Evolutionary conservation across 1,140 invertebrate genomes (phyloP), one percentile per base, ranked within the genome.

Genomic region (Callitettix versicolor): DNA sequence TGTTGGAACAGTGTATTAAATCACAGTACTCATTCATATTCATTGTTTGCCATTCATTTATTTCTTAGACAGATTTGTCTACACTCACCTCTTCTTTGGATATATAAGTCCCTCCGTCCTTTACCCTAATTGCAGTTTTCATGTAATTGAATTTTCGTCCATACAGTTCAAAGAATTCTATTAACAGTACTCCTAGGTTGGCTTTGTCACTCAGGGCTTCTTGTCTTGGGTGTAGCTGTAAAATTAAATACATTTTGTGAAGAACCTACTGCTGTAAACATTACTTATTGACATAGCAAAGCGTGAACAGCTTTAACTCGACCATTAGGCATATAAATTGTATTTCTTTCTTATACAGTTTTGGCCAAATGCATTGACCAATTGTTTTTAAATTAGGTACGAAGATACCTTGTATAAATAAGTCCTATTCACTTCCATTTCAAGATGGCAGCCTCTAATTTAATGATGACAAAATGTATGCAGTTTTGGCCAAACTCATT

Each of bases 161-260:
- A 71, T 98, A 99, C 24, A 98, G 73, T 73, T 98, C 95, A 69
- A 98, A 92, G 78, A 98, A 98, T 76, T 98, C 93, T 56, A 98
- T 89, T 55, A 99, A 76, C 58, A 98, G 75, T 52, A 96, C 89
- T 56, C 94, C 95, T 30, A 98, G 74, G 76, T 98, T 98, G 42
- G 78, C 75, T 51, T 75, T 75, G 14, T 76, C 69, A 60, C 71
- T 74, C 55, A 79, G 71, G 41, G 75, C 75, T 65, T 87, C 79
- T 58, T 76, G 74, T 60, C 84, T 73, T 17, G 82, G 83, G 74
- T 89, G 85, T 60, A 88, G 73, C 80, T 86, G 76, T 42, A 73
- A 71, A 49, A 56, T 57, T 38, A 30, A 61, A 22, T 53, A 53
- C 20, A 60, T 55, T 30, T 4, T 30, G 26, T 30, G 3, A 30